Evolutionary conservation across 1,140 invertebrate genomes (phyloP).

Genomic region (Drosophila varians): DNA sequence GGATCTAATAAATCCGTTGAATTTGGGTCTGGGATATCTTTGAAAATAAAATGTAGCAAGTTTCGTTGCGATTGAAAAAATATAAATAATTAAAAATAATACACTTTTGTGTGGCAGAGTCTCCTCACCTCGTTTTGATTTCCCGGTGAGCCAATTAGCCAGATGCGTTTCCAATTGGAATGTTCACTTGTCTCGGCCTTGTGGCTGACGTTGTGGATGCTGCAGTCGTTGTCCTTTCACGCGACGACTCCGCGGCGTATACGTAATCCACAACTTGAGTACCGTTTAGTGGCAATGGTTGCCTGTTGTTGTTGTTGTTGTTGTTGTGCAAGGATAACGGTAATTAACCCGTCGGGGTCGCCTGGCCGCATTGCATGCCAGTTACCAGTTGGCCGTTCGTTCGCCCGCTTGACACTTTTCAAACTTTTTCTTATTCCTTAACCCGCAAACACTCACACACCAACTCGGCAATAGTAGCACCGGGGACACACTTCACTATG

Average conservation of each 20-base stretch:
- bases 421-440: constrained; percentile 61
- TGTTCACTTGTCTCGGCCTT: constrained; percentile 49
- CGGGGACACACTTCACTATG: constrained; percentile 40
- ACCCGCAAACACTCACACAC: constrained; percentile 20
- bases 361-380: constrained; percentile 61
- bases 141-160: constrained; percentile 50
- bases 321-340: constrained; percentile 69
- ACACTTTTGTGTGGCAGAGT: background rate
- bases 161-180: constrained; percentile 56
- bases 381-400: constrained; percentile 42
- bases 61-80: background rate
- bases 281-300: constrained; percentile 46
- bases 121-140: constrained; percentile 49
- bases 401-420: constrained; percentile 73
- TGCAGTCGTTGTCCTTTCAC: constrained; percentile 52
- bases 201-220: constrained; percentile 12
- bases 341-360: constrained; percentile 73
- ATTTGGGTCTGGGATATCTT: no score
- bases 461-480: background rate
- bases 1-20: no score
- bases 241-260: constrained; percentile 15
- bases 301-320: constrained; percentile 22
- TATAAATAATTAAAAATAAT: background rate
- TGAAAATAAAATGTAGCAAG: background rate
- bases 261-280: constrained; percentile 60